phyloP scores from a whole-genome alignment of 1,140 invertebrate species.

The Anastrepha ludens region DNA sequence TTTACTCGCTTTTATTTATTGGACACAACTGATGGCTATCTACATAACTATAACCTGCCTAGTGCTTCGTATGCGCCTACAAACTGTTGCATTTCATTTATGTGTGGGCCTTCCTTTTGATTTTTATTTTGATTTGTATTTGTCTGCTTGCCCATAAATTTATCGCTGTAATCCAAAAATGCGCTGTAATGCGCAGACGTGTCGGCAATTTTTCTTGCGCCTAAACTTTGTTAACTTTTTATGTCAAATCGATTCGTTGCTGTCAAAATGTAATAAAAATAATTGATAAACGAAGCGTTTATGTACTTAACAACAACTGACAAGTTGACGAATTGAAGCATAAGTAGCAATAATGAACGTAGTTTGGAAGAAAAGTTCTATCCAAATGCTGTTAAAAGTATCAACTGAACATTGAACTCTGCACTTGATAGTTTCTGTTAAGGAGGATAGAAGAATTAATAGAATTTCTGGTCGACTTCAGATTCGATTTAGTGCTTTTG shows the following conservation, averaged over 20 bases:
- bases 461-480: too few species aligned
- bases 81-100: not conserved
- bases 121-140: not conserved
- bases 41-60: not conserved
- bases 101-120: not conserved
- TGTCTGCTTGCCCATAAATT: not conserved
- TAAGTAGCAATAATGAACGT: not conserved
- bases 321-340: not conserved
- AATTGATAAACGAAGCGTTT: not conserved
- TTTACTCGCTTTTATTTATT: not conserved
- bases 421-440: too few species aligned
- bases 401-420: too few species aligned
- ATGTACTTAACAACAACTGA: not conserved
- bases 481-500: too few species aligned
- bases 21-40: not conserved
- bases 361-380: not conserved
- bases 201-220: not conserved
- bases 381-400: not conserved
- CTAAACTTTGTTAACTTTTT: not conserved
- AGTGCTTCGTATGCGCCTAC: not conserved
- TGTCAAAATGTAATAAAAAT: not conserved
- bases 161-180: not conserved
- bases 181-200: not conserved
- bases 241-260: not conserved
- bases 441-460: too few species aligned